Conservation (phyloP, 2,113 vertebrate genomes). For the Pteropus alecto region DNA sequence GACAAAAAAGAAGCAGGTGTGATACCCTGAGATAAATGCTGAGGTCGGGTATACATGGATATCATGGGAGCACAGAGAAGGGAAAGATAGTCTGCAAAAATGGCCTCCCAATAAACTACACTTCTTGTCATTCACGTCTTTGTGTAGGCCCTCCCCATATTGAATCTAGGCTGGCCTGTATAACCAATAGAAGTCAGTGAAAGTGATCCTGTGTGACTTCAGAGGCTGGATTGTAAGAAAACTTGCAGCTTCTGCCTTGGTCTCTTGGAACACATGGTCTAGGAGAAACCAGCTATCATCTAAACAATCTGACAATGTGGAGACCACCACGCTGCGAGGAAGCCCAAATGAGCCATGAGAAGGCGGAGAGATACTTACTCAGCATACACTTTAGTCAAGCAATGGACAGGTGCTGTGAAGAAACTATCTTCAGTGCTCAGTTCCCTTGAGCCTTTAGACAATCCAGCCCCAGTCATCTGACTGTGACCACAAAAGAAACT, state of each 20-base stretch:
- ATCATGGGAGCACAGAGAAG: not conserved
- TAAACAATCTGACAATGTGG: not conserved
- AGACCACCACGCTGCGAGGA: not conserved
- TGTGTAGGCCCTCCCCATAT: not conserved
- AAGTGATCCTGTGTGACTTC: not conserved
- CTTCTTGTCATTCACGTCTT: too few species aligned
- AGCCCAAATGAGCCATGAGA: not conserved
- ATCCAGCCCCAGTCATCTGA: not conserved
- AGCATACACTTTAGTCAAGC: not conserved
- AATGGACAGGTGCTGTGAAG: not conserved
- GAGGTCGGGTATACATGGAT: rapidly evolving
- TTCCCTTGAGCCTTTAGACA: not conserved
- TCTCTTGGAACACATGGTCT: not conserved
- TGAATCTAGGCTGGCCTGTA: not conserved
- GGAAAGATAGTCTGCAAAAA: not conserved
- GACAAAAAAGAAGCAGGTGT: not conserved
- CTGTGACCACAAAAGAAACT: too few species aligned
- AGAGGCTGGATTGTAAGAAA: not conserved
- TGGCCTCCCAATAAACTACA: not conserved
- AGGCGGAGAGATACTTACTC: not conserved
- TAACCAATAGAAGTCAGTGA: not conserved
- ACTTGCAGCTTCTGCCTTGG: not conserved
- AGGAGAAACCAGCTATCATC: not conserved
- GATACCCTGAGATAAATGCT: too few species aligned
- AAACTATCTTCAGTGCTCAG: not conserved